A percentile compares a stretch with the other conserved stretches of the same genome.
phyloP scores from a whole-genome alignment of 1,140 invertebrate genomes.

The Gryllus bimaculatus region DNA sequence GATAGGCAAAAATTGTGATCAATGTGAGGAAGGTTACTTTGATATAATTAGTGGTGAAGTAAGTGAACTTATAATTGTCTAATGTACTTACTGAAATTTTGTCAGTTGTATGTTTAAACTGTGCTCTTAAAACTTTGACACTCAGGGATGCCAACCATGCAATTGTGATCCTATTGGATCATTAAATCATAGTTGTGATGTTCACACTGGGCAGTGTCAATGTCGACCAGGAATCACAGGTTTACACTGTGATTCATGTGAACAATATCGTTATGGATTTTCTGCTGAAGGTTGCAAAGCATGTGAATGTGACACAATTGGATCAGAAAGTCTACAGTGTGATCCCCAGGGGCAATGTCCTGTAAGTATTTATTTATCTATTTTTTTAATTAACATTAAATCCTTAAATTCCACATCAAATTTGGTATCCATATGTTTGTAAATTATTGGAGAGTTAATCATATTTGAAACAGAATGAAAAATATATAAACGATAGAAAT shows the following conservation, averaged over 20 bases:
- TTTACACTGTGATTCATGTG: conserved; percentile 73
- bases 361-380: conserved; percentile 32
- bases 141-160: conserved; percentile 69
- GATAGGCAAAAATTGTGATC: conserved; percentile 77
- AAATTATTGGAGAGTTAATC: background rate
- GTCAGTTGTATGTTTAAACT: background rate
- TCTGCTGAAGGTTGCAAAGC: conserved; percentile 70
- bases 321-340: conserved; percentile 76
- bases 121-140: conserved; percentile 19
- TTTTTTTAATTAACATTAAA: conserved; percentile 9
- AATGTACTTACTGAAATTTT: background rate
- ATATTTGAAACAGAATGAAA: too few species aligned
- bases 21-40: conserved; percentile 76
- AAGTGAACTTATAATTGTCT: conserved; percentile 19
- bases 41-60: conserved; percentile 68
- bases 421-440: conserved; percentile 9
- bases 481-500: too few species aligned
- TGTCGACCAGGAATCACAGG: conserved; percentile 81
- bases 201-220: conserved; percentile 71
- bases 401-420: conserved; percentile 9
- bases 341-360: conserved; percentile 75
- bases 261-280: conserved; percentile 81
- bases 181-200: conserved; percentile 70
- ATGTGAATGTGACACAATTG: conserved; percentile 83
- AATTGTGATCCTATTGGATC: conserved; percentile 81